Conservation (phyloP, 1,140 invertebrate genomes). For the Aphelinus atriplicis region DNA sequence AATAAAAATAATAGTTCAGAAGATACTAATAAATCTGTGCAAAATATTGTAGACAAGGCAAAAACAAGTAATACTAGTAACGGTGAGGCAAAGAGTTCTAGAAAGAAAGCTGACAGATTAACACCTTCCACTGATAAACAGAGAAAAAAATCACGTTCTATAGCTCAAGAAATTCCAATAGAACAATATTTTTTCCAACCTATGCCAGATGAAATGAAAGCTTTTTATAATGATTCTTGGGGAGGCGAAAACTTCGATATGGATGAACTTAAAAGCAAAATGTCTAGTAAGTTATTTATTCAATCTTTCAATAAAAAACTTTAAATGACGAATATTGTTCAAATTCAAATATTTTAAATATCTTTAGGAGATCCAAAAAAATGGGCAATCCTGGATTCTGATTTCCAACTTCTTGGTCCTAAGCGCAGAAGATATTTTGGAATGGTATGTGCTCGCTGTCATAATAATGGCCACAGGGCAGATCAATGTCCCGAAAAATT, state of each 20-base stretch:
- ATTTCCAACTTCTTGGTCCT: slow-evolving; percentile 46
- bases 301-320: background rate
- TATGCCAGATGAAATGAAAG: slow-evolving; percentile 66
- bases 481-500: slow-evolving; percentile 56
- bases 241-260: slow-evolving; percentile 70
- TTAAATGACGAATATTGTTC: background rate
- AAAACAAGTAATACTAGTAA: background rate
- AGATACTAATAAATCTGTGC: slow-evolving; percentile 14
- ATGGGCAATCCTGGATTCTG: slow-evolving; percentile 63
- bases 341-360: slow-evolving; percentile 10
- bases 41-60: background rate
- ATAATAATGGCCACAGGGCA: slow-evolving; percentile 67
- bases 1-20: background rate
- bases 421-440: slow-evolving; percentile 51
- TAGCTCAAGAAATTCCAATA: slow-evolving; percentile 1
- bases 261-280: slow-evolving; percentile 64
- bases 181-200: slow-evolving; percentile 51
- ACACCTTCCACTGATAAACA: background rate
- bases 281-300: slow-evolving; percentile 65
- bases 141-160: background rate
- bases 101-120: too few species aligned
- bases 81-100: background rate
- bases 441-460: slow-evolving; percentile 68
- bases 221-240: slow-evolving; percentile 72
- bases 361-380: slow-evolving; percentile 60